Percentiles rank a stretch among this genome's conserved stretches.
Evolutionary conservation across 2,888 invertebrate species (phyloP).

Genomic region (Oscheius sp.): DNA sequence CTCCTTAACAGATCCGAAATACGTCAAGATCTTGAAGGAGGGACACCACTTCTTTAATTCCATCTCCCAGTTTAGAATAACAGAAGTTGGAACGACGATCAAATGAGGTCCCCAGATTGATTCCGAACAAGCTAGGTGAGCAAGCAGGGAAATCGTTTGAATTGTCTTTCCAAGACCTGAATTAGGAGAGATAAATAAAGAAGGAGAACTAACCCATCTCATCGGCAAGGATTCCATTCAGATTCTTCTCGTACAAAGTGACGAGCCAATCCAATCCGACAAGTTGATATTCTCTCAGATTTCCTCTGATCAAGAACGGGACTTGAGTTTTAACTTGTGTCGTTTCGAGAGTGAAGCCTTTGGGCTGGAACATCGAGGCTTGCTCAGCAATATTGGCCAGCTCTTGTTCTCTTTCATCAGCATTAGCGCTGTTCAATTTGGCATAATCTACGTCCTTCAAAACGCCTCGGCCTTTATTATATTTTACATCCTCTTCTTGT

Average conservation of each 20-base stretch:
- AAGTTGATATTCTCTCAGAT: constrained; percentile 92
- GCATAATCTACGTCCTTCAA: constrained; percentile 51
- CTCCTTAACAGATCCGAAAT: constrained; percentile 95
- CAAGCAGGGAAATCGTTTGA: constrained; percentile 88
- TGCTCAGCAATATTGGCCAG: constrained; percentile 75
- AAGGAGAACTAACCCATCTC: constrained; percentile 55
- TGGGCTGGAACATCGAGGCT: constrained; percentile 95
- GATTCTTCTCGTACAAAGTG: constrained; percentile 90
- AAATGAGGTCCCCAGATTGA: constrained; percentile 97
- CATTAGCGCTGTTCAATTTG: constrained; percentile 54
- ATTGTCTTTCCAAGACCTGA: constrained; percentile 71
- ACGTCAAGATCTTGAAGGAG: constrained; percentile 96
- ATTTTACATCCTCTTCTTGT: too few relatives aligned
- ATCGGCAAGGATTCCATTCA: constrained; percentile 85
- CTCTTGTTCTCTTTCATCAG: constrained; percentile 59
- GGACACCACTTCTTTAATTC: constrained; percentile 99
- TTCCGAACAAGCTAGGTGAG: constrained; percentile 90
- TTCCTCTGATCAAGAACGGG: constrained; percentile 89
- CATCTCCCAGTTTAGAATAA: constrained; percentile 99
- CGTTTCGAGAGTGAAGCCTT: constrained; percentile 93
- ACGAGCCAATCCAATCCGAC: constrained; percentile 96
- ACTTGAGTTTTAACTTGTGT: constrained; percentile 88
- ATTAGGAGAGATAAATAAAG: not conserved
- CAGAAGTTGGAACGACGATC: constrained; percentile 97
- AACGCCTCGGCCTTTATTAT: constrained; percentile 67